Base-by-base conservation (phyloP, 1,140 invertebrate species). In the Ostrea edulis region DNA sequence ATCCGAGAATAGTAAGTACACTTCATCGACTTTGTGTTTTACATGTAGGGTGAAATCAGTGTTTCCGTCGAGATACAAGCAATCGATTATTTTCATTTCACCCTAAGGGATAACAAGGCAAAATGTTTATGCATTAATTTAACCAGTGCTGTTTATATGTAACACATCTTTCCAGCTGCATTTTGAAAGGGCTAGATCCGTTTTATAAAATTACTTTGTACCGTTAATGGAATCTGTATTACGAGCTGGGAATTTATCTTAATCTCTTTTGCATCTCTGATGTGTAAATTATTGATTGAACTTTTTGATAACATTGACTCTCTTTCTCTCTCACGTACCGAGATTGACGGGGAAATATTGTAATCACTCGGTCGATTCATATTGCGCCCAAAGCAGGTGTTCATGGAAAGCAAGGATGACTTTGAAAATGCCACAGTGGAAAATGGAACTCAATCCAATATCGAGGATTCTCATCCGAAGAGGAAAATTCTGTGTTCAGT, bases 401-500 rank as follows among this genome's bases (percentile, higher is more conserved):
- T 14, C 68, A 77, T 77, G 68, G 68, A 77, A 35, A 77, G 12
- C 14, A 77, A 77, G 9, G 29, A 77, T 25, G 68, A 35, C 25
- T 77, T 25, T 25, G 68, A 35, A 77, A 77, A 77, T 29, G 25
- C 12, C 4, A 35, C 29, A 29, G 25, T 25, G 14, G 29, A 71
- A 12, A 77, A 77, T 77, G 68, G 25, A 77, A 14, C 9, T 11
- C 25, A 25, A 35, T 12, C 68, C 9, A 77, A 5, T 2, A 8
- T 0, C 22, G 22, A 25, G 22, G 68, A 77, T 14, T 35, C 68
- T 35, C 25, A 25, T 35, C 29, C 68, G 22, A 77, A 29, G 29
- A 77, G 68, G 17, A 77, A 77, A 77, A 29, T 77, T 77, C 68
- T 77, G 68, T 77, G 68, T 29, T 77, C 68, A 2, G 68, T 77